A percentile compares a stretch with the other conserved stretches of the same genome.
Evolutionary conservation across 2,888 invertebrate species (phyloP).

Genomic region (Netelia inedita): DNA sequence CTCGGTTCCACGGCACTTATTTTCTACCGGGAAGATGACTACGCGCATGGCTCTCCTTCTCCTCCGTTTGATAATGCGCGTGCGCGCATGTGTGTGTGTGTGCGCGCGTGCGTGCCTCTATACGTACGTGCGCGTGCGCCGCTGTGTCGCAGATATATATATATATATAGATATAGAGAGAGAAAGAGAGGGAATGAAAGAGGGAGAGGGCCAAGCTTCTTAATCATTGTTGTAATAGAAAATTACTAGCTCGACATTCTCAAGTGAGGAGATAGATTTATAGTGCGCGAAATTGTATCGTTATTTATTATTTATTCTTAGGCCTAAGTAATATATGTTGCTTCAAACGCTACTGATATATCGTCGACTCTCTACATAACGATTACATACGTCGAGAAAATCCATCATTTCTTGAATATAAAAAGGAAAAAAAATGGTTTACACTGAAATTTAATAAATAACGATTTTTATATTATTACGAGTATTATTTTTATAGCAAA

Average conservation of each 20-base stretch:
- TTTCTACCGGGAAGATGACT: conserved; percentile 56
- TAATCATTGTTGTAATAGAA: conserved; percentile 50
- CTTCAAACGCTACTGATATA: too few species aligned
- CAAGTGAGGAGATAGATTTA: conserved; percentile 57
- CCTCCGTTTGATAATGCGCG: background rate
- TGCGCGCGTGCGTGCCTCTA: background rate
- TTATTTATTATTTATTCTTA: conserved; percentile 22
- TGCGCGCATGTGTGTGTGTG: too few species aligned
- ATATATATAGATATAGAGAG: background rate
- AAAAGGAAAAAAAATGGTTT: too few species aligned
- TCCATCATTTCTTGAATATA: too few species aligned
- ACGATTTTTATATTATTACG: too few species aligned
- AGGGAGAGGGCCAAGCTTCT: conserved; percentile 7
- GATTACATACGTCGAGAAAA: too few species aligned
- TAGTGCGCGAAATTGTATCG: conserved; percentile 36
- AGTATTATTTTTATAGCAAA: too few species aligned
- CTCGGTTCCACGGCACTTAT: conserved; percentile 65
- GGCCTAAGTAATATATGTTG: too few species aligned
- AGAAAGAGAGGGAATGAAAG: too few species aligned
- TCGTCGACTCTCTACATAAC: too few species aligned
- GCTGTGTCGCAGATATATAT: too few species aligned
- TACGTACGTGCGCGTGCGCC: background rate
- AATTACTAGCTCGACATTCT: conserved; percentile 55
- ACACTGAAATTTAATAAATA: too few species aligned
- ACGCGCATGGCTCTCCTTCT: conserved; percentile 14